Conservation (phyloP, 2,113 vertebrate genomes). For the Anolis carolinensis region DNA sequence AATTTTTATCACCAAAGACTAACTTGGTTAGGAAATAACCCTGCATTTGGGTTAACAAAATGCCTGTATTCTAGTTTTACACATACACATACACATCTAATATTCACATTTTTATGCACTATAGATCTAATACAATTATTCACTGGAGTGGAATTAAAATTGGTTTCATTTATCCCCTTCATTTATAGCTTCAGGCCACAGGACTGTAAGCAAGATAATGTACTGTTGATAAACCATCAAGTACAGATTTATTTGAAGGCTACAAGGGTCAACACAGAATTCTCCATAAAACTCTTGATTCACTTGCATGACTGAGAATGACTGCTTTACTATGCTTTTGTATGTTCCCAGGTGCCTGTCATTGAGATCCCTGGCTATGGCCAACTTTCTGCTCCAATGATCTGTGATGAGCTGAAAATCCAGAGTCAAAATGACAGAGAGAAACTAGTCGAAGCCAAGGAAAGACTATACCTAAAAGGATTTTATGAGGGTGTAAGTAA, state of each 20-base stretch:
- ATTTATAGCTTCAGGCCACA: not conserved
- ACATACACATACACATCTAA: not conserved
- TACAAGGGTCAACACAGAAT: not conserved
- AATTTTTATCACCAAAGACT: not conserved
- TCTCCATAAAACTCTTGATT: not conserved
- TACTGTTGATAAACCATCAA: not conserved
- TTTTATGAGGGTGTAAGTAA: constrained; percentile 96
- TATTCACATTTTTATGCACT: not conserved
- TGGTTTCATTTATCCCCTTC: too few species aligned
- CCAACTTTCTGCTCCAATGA: constrained; percentile 85
- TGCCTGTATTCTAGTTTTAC: too few species aligned
- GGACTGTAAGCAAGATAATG: not conserved
- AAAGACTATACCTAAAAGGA: constrained; percentile 91
- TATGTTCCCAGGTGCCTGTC: constrained; percentile 84
- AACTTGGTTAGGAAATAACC: not conserved
- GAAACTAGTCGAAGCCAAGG: constrained; percentile 94
- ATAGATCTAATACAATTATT: not conserved
- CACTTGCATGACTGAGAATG: not conserved
- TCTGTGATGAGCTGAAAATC: constrained; percentile 95
- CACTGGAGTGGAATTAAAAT: not conserved
- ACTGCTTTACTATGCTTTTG: not conserved
- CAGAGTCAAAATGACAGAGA: constrained; percentile 98
- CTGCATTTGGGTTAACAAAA: too few species aligned
- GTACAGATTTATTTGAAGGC: not conserved
- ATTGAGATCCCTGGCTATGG: constrained; percentile 94